phyloP scores from a whole-genome alignment of 2,113 vertebrate species.

The Narcine bancroftii region DNA sequence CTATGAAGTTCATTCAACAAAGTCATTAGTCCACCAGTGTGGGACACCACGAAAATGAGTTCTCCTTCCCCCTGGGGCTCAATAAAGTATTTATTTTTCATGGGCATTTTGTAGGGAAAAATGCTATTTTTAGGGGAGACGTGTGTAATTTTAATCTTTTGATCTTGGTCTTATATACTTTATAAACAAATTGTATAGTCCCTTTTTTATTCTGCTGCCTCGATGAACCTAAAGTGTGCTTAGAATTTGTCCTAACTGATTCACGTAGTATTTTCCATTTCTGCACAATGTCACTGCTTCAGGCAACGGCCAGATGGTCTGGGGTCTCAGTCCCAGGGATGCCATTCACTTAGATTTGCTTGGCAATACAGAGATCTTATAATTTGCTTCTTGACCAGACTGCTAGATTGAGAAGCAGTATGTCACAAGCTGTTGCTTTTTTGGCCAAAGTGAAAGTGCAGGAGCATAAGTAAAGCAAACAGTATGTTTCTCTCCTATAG shows the following conservation, averaged over 20 bases:
- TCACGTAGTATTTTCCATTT: conserved; percentile 14
- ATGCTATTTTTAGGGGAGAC: background rate
- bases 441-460: background rate
- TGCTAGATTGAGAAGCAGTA: background rate
- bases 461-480: background rate
- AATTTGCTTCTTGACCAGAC: conserved; percentile 22
- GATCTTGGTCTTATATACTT: background rate
- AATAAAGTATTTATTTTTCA: conserved; percentile 31
- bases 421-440: background rate
- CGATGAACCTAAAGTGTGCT: background rate
- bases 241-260: background rate
- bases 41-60: conserved; percentile 40
- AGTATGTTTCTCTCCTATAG: background rate
- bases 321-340: conserved; percentile 28
- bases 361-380: conserved; percentile 20
- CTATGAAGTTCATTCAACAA: conserved; percentile 43
- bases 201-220: background rate
- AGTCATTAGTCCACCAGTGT: conserved; percentile 41
- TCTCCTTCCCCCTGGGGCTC: conserved; percentile 37
- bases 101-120: background rate
- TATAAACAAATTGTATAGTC: background rate
- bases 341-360: conserved; percentile 21
- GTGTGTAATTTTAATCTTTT: conserved; percentile 17
- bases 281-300: conserved; percentile 20
- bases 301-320: conserved; percentile 25